Conservation (phyloP, 2,888 invertebrate genomes). For the Morpho achilles region DNA sequence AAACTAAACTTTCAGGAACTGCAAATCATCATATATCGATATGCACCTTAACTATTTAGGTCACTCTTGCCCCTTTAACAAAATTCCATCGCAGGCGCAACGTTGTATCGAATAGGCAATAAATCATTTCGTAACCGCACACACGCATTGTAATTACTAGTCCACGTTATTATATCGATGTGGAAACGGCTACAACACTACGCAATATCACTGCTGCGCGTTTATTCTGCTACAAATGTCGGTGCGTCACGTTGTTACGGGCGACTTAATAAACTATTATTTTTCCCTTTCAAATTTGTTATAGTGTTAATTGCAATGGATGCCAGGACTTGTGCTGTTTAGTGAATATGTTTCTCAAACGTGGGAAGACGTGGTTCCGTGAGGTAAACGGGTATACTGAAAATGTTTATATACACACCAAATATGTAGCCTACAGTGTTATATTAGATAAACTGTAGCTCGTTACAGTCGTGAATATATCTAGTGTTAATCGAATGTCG, state of each 20-base stretch:
- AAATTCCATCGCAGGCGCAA: constrained; percentile 2
- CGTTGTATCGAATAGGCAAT: constrained; percentile 11
- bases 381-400: constrained; percentile 43
- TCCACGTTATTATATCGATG: constrained; percentile 20
- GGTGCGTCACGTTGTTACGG: constrained; percentile 36
- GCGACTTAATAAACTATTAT: constrained; percentile 31
- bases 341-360: constrained; percentile 45
- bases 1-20: too few species aligned
- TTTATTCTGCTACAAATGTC: constrained; percentile 32
- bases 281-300: constrained; percentile 24
- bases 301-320: constrained; percentile 27
- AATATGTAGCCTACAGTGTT: too few species aligned
- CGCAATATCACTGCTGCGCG: constrained; percentile 35
- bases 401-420: background rate
- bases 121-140: constrained; percentile 7
- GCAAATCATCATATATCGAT: too few species aligned
- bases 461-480: too few species aligned
- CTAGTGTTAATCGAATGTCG: too few species aligned
- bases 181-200: constrained; percentile 35
- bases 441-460: too few species aligned
- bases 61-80: background rate
- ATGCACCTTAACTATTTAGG: too few species aligned
- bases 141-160: constrained; percentile 3
- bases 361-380: constrained; percentile 64
- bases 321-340: constrained; percentile 16